phyloP scores from a whole-genome alignment of 2,888 invertebrate species.

The Temnothorax ravouxi region DNA sequence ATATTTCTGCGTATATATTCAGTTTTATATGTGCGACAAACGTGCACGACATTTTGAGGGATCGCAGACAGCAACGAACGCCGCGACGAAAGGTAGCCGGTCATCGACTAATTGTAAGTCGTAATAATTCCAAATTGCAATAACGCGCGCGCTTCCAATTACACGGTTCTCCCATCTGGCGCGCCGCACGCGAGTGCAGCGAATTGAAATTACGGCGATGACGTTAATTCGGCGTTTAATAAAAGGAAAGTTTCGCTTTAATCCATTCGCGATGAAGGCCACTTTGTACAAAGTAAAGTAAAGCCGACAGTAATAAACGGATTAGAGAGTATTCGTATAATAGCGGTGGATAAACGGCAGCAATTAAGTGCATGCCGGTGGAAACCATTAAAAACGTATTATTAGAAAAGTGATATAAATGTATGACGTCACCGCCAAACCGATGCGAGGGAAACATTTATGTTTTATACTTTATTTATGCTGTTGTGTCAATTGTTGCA shows the following conservation, averaged over 20 bases:
- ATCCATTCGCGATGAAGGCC: constrained; percentile 71
- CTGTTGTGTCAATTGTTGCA: neutral
- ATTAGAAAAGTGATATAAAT: constrained; percentile 72
- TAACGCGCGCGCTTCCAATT: constrained; percentile 52
- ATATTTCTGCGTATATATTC: neutral
- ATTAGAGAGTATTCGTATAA: constrained; percentile 76
- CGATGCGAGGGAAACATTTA: constrained; percentile 46
- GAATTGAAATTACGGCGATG: constrained; percentile 58
- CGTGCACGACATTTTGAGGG: constrained; percentile 9
- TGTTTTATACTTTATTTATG: constrained; percentile 32
- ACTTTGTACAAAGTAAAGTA: constrained; percentile 70
- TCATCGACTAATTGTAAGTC: constrained; percentile 56
- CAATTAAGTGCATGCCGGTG: constrained; percentile 71
- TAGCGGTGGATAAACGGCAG: constrained; percentile 75
- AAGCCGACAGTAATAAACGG: constrained; percentile 75
- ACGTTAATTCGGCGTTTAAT: constrained; percentile 74
- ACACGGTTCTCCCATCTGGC: constrained; percentile 50
- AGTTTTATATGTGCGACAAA: neutral
- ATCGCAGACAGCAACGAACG: constrained; percentile 6
- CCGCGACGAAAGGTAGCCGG: constrained; percentile 5
- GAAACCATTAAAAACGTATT: constrained; percentile 72
- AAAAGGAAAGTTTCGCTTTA: constrained; percentile 72
- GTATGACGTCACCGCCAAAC: constrained; percentile 51
- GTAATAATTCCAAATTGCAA: constrained; percentile 55
- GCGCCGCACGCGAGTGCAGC: constrained; percentile 52